phyloP scores from a whole-genome alignment of 2,797 vertebrate species.

The Centropyge bicolor region DNA sequence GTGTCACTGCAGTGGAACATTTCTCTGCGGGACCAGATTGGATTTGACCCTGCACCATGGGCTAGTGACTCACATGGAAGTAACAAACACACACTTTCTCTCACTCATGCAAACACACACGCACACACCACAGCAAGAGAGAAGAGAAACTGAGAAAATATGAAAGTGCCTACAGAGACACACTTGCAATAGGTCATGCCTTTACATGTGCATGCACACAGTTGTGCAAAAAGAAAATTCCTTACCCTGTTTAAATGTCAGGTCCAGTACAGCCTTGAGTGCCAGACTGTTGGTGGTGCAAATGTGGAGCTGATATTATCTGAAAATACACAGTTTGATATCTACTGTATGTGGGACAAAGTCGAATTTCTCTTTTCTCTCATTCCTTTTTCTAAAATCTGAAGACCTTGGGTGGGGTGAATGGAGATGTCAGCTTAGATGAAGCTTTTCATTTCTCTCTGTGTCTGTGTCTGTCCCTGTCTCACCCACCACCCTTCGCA shows the following conservation, averaged over 20 bases:
- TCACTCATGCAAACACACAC: conserved; percentile 28
- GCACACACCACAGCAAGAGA: conserved; percentile 8
- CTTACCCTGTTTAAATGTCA: conserved; percentile 58
- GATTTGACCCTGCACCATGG: conserved; percentile 76
- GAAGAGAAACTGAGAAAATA: conserved; percentile 29
- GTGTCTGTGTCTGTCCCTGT: conserved; percentile 22
- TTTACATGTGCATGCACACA: conserved; percentile 20
- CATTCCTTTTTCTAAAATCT: conserved; percentile 29
- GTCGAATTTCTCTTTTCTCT: conserved; percentile 27
- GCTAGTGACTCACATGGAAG: conserved; percentile 70
- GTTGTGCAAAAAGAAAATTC: conserved; percentile 26
- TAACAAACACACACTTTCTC: conserved; percentile 47
- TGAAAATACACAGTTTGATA: conserved; percentile 62
- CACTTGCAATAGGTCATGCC: conserved; percentile 36
- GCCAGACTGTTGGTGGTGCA: conserved; percentile 25
- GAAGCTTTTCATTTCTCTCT: conserved; percentile 58
- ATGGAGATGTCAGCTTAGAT: conserved; percentile 53
- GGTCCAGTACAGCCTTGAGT: conserved; percentile 33
- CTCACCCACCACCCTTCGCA: conserved; percentile 21
- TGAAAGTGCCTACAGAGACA: conserved; percentile 16
- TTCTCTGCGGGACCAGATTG: conserved; percentile 87
- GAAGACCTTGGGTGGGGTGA: conserved; percentile 30
- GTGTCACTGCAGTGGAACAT: conserved; percentile 81
- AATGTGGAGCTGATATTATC: conserved; percentile 44
- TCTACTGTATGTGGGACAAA: conserved; percentile 34